Evolutionary conservation across 2,888 invertebrate species (phyloP), one percentile per base, ranked within the genome.

Genomic region (Aproaerema taeniolella): DNA sequence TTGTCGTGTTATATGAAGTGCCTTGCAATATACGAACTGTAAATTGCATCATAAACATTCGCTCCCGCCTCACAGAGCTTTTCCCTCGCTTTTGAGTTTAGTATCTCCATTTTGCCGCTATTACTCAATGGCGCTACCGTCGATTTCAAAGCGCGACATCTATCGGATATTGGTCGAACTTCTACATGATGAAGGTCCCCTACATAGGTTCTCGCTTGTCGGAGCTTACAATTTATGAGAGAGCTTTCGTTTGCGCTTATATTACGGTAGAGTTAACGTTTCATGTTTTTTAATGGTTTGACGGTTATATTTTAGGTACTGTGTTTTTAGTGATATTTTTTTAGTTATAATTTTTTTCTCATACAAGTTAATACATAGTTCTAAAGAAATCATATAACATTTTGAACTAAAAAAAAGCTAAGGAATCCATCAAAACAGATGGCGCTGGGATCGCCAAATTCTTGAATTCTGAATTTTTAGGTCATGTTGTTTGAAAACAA

Each of bases 1-100:
- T 73, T 71, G 68, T 71, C 68, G 65, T 70, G 69, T 72, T 75
- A 71, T 70, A 74, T 77, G 72, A 78, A 78, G 74, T 77, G 70
- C 58, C 65, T 69, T 56, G 73, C 68, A 76, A 76, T 80, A 78
- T 77, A 79, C 71, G 68, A 68, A 74, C 74, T 75, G 75, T 75
- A 75, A 82, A 82, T 78, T 76, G 77, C 77, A 67, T 75, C 78
- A 71, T 81, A 82, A 83, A 81, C 75, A 76, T 80, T 68, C 59
- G 52, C 63, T 54, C 67, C 53, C 58, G 61, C 50, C 43, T 43
- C 48, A 49, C 51, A 50, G 42, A 46, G 54, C 53, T 52, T 58
- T 66, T 63, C 57, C 58, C 54, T 53, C 60, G 57, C 56, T 51
- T 47, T 53, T 53, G 46, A n/a, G 24, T 29, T 32, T 67, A 66